These are phyloP conservation scores for Polylopha cassiicola DNA, from an alignment of 2,888 invertebrate species.

Conservation along the genomic window DNA sequence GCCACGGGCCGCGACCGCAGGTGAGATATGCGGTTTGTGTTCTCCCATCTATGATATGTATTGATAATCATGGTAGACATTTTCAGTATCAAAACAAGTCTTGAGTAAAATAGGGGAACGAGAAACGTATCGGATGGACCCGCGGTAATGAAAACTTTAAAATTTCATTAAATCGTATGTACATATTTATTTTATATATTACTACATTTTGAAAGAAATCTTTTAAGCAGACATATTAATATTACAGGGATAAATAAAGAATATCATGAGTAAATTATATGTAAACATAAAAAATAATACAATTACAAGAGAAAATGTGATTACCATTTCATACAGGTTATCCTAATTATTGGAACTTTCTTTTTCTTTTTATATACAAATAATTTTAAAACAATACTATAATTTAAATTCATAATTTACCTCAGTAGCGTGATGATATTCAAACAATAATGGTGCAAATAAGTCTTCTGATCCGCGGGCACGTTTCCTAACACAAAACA, in stretches of 20 bases:
- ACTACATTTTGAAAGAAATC: too few species aligned
- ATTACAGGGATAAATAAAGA: too few species aligned
- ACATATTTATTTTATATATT: too few species aligned
- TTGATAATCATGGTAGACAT: neutral
- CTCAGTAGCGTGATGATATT: slow-evolving; percentile 63
- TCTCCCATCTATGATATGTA: slow-evolving; percentile 78
- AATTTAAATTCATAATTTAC: slow-evolving; percentile 32
- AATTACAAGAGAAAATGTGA: neutral
- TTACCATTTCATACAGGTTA: neutral
- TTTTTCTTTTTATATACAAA: neutral
- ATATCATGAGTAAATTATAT: too few species aligned
- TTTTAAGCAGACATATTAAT: too few species aligned
- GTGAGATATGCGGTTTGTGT: slow-evolving; percentile 55
- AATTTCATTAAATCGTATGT: too few species aligned
- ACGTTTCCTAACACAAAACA: slow-evolving; percentile 47
- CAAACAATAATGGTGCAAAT: slow-evolving; percentile 60
- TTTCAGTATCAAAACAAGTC: neutral
- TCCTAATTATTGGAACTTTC: neutral
- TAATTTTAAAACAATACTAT: neutral
- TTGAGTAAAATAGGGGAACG: neutral
- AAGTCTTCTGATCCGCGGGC: slow-evolving; percentile 59
- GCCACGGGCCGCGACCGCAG: slow-evolving; percentile 52
- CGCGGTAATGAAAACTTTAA: neutral
- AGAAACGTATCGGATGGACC: neutral
- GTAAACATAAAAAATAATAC: too few species aligned